phyloP scores from a whole-genome alignment of 2,113 vertebrate genomes.

The Mola mola region DNA sequence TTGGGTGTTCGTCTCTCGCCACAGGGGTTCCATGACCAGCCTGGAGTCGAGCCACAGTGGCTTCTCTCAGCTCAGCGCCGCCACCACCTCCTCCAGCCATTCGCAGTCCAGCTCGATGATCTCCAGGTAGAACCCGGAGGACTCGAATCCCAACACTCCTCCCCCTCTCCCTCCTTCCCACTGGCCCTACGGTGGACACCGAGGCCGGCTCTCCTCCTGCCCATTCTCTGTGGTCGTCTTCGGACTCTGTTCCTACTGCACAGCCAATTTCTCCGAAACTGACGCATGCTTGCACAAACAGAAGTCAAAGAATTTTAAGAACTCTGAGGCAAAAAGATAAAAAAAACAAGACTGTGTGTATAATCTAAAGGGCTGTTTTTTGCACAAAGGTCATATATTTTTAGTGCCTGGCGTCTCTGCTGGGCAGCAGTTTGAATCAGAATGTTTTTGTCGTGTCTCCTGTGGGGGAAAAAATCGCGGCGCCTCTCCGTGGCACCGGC shows the following conservation, averaged over 20 bases:
- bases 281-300: constrained; percentile 73
- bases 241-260: constrained; percentile 46
- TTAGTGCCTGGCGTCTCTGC: constrained; percentile 35
- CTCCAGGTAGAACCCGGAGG: constrained; percentile 88
- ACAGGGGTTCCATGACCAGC: constrained; percentile 97
- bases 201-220: neutral
- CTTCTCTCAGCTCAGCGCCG: constrained; percentile 96
- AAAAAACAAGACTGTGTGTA: constrained; percentile 40
- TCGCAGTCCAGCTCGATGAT: constrained; percentile 97
- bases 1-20: constrained; percentile 1
- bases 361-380: constrained; percentile 78
- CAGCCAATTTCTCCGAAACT: constrained; percentile 56
- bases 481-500: constrained; percentile 12
- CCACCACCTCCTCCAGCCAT: constrained; percentile 94
- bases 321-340: constrained; percentile 46
- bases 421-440: constrained; percentile 51
- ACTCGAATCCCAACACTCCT: constrained; percentile 30
- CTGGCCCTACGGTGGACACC: neutral
- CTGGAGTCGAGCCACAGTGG: constrained; percentile 98
- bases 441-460: constrained; percentile 27
- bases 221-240: constrained; percentile 1
- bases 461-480: neutral
- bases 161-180: neutral
- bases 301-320: constrained; percentile 47
- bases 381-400: constrained; percentile 72